Evolutionary conservation across 2,888 invertebrate genomes (phyloP).

Genomic region (Trichopria drosophilae): DNA sequence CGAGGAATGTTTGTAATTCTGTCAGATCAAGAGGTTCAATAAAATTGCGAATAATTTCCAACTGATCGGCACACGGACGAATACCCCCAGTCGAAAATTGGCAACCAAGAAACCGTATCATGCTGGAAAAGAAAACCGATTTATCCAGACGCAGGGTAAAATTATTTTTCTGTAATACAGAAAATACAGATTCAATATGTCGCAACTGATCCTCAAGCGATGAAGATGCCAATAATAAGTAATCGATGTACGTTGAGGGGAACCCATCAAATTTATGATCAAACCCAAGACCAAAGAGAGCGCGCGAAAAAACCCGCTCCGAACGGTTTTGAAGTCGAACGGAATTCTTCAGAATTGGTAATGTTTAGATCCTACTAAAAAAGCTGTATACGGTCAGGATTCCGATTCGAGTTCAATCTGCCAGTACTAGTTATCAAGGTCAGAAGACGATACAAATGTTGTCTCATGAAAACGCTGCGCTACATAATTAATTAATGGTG

Average conservation of each 20-base stretch:
- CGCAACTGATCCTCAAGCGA: no score
- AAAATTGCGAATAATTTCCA: no score
- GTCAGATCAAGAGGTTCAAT: no score
- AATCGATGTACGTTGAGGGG: constrained; percentile 21
- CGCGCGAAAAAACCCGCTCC: no score
- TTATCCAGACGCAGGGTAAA: no score
- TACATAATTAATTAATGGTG: constrained; percentile 30
- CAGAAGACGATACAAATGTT: constrained; percentile 30
- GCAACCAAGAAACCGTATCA: background rate
- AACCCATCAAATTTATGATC: constrained; percentile 32
- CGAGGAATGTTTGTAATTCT: no score
- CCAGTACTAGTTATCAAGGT: constrained; percentile 37
- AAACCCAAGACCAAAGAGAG: constrained; percentile 38
- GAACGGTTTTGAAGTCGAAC: no score
- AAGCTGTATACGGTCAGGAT: no score
- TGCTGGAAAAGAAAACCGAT: background rate
- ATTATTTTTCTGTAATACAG: no score
- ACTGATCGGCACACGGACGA: background rate
- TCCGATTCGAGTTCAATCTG: constrained; percentile 34
- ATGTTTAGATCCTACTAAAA: constrained; percentile 26
- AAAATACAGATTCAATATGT: no score
- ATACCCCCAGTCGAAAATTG: background rate
- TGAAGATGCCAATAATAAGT: no score
- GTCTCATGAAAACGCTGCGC: constrained; percentile 34
- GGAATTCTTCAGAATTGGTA: constrained; percentile 40